Conservation (phyloP, 2,888 invertebrate species). For the Deilephila porcellus region DNA sequence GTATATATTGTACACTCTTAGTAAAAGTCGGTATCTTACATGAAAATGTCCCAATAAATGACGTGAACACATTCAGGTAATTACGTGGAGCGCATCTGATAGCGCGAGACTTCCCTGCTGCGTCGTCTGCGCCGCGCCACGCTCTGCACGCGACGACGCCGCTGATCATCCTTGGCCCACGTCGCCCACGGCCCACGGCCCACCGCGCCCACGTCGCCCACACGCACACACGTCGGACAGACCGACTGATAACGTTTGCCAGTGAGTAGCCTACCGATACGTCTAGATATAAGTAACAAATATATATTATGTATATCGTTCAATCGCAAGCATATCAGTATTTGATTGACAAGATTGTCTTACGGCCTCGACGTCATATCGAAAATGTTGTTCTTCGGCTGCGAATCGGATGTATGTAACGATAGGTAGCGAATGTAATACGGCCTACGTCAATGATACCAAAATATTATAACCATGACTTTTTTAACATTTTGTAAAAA, state of each 20-base stretch:
- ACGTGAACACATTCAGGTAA: slow-evolving; percentile 87
- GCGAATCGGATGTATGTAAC: neutral
- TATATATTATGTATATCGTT: neutral
- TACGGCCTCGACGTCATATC: neutral
- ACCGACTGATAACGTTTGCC: slow-evolving; percentile 9
- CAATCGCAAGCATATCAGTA: slow-evolving; percentile 37
- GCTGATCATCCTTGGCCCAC: slow-evolving; percentile 39
- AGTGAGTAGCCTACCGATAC: slow-evolving; percentile 26
- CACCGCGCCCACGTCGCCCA: neutral
- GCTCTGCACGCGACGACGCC: slow-evolving; percentile 64
- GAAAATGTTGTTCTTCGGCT: neutral
- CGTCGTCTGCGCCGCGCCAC: slow-evolving; percentile 75
- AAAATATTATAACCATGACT: slow-evolving; percentile 66
- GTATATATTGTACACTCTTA: no score
- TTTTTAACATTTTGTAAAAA: slow-evolving; percentile 71
- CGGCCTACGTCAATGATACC: slow-evolving; percentile 48
- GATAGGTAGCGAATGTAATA: slow-evolving; percentile 36
- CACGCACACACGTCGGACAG: neutral
- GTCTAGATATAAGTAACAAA: neutral
- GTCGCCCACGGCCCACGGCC: neutral
- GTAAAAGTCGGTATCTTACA: no score
- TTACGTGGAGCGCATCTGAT: slow-evolving; percentile 84
- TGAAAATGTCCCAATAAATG: neutral
- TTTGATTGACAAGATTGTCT: slow-evolving; percentile 23
- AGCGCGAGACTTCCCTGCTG: slow-evolving; percentile 76